Base-by-base conservation (phyloP, 2,113 vertebrate species). In the Semnornis frantzii region DNA sequence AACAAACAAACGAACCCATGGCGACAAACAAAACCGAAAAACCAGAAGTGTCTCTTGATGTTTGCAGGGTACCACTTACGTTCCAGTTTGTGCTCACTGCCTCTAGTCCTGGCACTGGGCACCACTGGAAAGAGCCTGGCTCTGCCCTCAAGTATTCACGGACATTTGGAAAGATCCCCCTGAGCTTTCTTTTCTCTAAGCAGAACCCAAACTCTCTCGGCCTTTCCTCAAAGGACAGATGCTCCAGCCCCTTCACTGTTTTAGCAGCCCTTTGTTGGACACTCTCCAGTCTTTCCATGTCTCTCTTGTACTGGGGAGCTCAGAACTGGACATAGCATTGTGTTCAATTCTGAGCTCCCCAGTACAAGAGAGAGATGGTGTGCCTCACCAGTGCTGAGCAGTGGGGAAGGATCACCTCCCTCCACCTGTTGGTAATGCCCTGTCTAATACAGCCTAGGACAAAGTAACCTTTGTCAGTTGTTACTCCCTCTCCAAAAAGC, bases 131-230 rank as follows among this genome's bases (percentile, higher is more conserved):
- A 42, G 14, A 50, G 15, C 1, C 0, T 28, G 34, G 8, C 30
- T 91, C 55, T 15, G 17, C n/a, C 5, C 3, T 70, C 30, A 55
- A 8, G 6, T 50, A 12, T 17, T 64, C 12, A 42, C 2, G 18
- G 2, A 71, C 15, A 28, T 12, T 44, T 44, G 14, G 28, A 1
- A 44, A 48, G 57, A 6, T 1, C 2, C 1, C 9, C 10, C 13
- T 14, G 23, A 39, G 66, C 21, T 23, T 31, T 44, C 18, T 59
- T 15, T 77, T 48, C 28, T 33, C 5, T 5, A 34, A 8, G 39
- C 20, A 65, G 24, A 73, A 34, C 0, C 9, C 23, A 63, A 79
- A 42, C 19, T 82, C 17, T 12, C 48, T 39, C 55, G 55, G 24
- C 4, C 21, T n/a, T 7, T 52, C 23, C 23, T 76, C 20, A 25